These are phyloP conservation scores for Rhagium mordax DNA, from an alignment of 2,888 invertebrate genomes.

Conservation along the genomic window DNA sequence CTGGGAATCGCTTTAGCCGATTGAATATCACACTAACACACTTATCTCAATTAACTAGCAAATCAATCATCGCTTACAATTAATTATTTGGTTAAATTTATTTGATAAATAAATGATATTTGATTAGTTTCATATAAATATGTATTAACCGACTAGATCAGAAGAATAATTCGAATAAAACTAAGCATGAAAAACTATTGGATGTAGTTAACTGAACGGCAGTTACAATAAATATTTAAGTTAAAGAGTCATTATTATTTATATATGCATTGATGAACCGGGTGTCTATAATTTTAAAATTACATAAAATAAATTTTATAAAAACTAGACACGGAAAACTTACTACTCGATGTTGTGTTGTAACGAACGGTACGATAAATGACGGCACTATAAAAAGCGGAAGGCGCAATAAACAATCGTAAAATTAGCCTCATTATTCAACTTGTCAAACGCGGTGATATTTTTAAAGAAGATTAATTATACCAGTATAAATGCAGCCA, in stretches of 20 bases:
- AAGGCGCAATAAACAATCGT: conserved; percentile 42
- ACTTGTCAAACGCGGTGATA: conserved; percentile 43
- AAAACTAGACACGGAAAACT: not conserved
- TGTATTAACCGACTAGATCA: too few relatives aligned
- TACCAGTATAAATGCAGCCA: conserved; percentile 35
- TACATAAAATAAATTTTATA: not conserved
- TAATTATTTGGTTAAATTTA: too few relatives aligned
- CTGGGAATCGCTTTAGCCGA: too few relatives aligned
- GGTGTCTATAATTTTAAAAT: not conserved
- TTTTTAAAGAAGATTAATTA: conserved; percentile 46
- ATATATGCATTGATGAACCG: not conserved
- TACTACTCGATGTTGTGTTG: not conserved
- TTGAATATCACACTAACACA: too few relatives aligned
- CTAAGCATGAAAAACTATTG: too few relatives aligned
- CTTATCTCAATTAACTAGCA: too few relatives aligned
- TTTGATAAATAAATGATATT: too few relatives aligned
- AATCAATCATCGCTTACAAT: too few relatives aligned
- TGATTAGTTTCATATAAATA: too few relatives aligned
- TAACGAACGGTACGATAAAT: conserved; percentile 9
- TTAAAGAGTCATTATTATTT: not conserved
- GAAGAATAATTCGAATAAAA: too few relatives aligned
- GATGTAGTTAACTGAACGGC: too few relatives aligned
- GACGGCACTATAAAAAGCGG: conserved; percentile 25
- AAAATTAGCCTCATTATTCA: conserved; percentile 47
- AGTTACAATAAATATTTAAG: too few relatives aligned